Evolutionary conservation across 2,797 vertebrate genomes (phyloP).

Genomic region (Premnoplex brunnescens): DNA sequence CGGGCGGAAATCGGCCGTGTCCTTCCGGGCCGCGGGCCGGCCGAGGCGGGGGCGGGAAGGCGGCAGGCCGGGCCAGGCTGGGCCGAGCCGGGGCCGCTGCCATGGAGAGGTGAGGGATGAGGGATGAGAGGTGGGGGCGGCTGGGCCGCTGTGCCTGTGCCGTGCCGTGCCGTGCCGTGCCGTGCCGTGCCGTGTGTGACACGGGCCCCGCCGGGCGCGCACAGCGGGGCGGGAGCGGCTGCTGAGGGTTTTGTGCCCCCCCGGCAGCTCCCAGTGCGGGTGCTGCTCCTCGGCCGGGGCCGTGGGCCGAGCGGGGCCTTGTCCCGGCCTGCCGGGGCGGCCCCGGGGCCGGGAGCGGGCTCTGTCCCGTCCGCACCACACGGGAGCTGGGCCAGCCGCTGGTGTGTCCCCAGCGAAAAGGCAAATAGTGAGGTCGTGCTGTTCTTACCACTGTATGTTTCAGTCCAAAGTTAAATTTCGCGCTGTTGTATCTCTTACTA

Average conservation of each 20-base stretch:
- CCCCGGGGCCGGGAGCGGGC: too few species aligned
- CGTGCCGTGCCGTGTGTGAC: neutral
- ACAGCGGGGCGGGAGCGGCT: neutral
- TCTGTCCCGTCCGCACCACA: too few species aligned
- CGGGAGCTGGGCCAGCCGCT: too few species aligned
- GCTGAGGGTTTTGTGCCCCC: neutral
- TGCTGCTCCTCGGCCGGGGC: too few species aligned
- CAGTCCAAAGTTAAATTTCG: accelerated
- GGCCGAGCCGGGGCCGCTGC: neutral
- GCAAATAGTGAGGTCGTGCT: accelerated
- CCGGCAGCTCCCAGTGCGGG: neutral
- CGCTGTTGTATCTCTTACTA: neutral
- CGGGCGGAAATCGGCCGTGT: neutral
- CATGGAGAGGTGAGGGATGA: neutral
- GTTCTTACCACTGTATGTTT: neutral
- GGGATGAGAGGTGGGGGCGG: too few species aligned
- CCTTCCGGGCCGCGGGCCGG: neutral
- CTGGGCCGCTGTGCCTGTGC: neutral
- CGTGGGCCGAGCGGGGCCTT: too few species aligned
- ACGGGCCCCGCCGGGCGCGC: neutral
- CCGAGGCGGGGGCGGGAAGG: neutral
- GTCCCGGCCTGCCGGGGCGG: too few species aligned
- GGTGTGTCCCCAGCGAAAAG: too few species aligned
- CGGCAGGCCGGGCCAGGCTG: neutral
- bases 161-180: too few species aligned